phyloP scores from a whole-genome alignment of 2,888 invertebrate genomes.

The Lomographa bimaculata region DNA sequence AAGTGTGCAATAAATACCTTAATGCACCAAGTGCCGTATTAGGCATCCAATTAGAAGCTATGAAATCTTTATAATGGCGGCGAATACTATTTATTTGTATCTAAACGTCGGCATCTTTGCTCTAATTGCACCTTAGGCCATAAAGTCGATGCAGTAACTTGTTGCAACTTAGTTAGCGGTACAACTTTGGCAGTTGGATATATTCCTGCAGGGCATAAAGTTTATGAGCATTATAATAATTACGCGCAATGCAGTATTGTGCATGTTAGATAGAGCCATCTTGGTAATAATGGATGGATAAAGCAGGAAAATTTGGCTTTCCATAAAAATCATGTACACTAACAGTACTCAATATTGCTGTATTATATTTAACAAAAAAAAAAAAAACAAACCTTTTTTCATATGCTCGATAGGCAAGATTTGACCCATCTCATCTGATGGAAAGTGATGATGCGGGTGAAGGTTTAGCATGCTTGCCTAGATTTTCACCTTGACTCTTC shows the following conservation, averaged over 20 bases:
- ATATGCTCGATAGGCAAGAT: no score
- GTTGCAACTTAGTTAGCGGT: conserved; percentile 61
- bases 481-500: no score
- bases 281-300: conserved; percentile 4
- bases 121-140: conserved; percentile 60
- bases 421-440: no score
- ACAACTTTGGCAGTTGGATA: conserved; percentile 45
- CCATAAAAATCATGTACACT: no score
- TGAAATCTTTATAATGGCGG: conserved; percentile 55
- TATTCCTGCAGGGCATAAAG: conserved; percentile 35
- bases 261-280: conserved; percentile 10
- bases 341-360: no score
- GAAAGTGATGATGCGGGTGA: no score
- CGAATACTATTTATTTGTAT: conserved; percentile 52
- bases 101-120: conserved; percentile 61
- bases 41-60: conserved; percentile 61
- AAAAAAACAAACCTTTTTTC: no score
- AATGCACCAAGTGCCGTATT: conserved; percentile 41
- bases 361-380: no score
- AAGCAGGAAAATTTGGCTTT: conserved; percentile 4
- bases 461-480: no score
- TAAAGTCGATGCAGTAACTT: conserved; percentile 55
- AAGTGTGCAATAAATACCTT: conserved; percentile 29
- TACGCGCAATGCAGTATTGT: conserved; percentile 23
- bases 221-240: conserved; percentile 33